phyloP scores from a whole-genome alignment of 2,888 invertebrate species.

The Conchocele bisecta region DNA sequence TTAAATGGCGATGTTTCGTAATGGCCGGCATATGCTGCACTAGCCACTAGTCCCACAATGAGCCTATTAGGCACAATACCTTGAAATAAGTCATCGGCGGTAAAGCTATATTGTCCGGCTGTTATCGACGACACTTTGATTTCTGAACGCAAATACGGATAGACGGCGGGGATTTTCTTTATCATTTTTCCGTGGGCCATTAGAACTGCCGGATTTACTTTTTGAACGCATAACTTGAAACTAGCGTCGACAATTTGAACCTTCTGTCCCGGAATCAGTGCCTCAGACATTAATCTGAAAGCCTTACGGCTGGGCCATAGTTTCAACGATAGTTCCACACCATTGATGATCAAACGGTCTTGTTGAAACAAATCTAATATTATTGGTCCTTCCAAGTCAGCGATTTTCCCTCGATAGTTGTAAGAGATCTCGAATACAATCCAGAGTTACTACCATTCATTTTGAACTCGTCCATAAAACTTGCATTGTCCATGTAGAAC shows the following conservation, averaged over 20 bases:
- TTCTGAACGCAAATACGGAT: slow-evolving; percentile 16
- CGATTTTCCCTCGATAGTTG: slow-evolving; percentile 20
- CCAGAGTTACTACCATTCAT: no score
- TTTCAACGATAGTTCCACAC: slow-evolving; percentile 8
- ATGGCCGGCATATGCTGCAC: slow-evolving; percentile 11
- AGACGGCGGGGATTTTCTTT: slow-evolving; percentile 13
- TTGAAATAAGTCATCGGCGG: slow-evolving; percentile 25
- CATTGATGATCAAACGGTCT: slow-evolving; percentile 26
- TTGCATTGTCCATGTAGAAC: no score
- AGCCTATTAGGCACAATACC: slow-evolving; percentile 20
- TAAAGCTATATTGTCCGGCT: slow-evolving; percentile 26
- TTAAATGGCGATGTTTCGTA: slow-evolving; percentile 32
- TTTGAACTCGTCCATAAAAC: no score
- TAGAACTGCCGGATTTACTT: slow-evolving; percentile 18
- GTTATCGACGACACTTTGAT: slow-evolving; percentile 40
- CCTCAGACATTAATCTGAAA: slow-evolving; percentile 31
- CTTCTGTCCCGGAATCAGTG: neutral
- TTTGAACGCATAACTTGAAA: slow-evolving; percentile 45
- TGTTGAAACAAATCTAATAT: slow-evolving; percentile 37
- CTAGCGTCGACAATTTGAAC: slow-evolving; percentile 38
- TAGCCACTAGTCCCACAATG: slow-evolving; percentile 12
- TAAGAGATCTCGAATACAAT: no score
- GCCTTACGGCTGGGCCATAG: slow-evolving; percentile 19
- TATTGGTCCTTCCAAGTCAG: slow-evolving; percentile 44
- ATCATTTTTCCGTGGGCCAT: slow-evolving; percentile 34